phyloP scores from a whole-genome alignment of 2,797 vertebrate genomes.

The Pelodytes ibericus region DNA sequence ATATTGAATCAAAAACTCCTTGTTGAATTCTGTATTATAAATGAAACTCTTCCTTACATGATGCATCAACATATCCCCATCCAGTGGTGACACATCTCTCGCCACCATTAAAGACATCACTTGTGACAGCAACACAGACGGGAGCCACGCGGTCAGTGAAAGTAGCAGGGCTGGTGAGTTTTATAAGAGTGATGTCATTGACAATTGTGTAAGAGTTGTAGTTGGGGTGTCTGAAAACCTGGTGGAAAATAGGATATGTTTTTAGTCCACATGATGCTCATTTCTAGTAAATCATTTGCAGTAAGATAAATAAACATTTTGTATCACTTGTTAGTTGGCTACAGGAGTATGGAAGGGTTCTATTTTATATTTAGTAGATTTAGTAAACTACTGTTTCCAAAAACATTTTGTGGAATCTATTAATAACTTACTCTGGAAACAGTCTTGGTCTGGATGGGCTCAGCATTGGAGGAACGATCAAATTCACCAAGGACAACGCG shows the following conservation, averaged over 20 bases:
- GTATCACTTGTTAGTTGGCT: no score
- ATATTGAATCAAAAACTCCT: no score
- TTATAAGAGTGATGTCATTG: conserved; percentile 79
- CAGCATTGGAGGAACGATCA: conserved; percentile 65
- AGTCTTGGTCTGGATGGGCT: conserved; percentile 73
- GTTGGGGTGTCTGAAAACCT: conserved; percentile 79
- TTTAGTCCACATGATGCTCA: no score
- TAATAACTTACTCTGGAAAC: conserved; percentile 74
- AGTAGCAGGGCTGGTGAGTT: conserved; percentile 69
- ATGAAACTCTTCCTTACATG: conserved; percentile 40
- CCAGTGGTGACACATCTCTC: conserved; percentile 73
- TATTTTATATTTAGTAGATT: no score
- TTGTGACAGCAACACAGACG: conserved; percentile 70
- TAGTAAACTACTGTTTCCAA: no score
- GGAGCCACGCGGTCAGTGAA: conserved; percentile 67
- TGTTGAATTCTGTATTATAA: no score
- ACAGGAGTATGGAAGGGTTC: no score
- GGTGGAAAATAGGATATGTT: not conserved
- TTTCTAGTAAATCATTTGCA: no score
- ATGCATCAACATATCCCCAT: conserved; percentile 70
- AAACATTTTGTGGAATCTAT: no score
- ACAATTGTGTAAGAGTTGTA: conserved; percentile 65
- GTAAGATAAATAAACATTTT: no score
- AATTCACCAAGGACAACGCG: conserved; percentile 80
- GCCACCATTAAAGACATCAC: conserved; percentile 69